Evolutionary conservation across 2,888 invertebrate species (phyloP), one percentile per base, ranked within the genome.

Genomic region (Meganola albula): DNA sequence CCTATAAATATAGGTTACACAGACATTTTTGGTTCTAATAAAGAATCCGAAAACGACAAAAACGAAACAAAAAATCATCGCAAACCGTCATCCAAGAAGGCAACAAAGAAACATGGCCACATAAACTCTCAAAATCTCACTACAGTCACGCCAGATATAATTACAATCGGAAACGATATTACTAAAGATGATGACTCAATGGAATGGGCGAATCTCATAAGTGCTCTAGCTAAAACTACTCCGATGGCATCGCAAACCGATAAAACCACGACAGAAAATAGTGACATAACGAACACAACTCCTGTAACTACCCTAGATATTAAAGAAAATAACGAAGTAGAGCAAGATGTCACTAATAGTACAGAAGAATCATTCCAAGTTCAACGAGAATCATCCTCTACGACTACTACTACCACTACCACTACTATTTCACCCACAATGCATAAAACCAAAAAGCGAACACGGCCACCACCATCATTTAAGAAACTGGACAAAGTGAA

Each of bases 201-300:
- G 53, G 58, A 74, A 37, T 83, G 82, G 82, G 74, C 74, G 4
- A 76, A 74, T 34, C 36, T 79, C 41, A 53, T 85, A 33, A 68
- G 74, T 27, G 76, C 79, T 10, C 78, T 83, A 43, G 63, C 69
- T 13, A 79, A 74, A 61, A 84, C 83, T 4, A 79, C 80, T n/a
- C 83, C 83, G 5, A 76, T 79, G 73, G 64, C 54, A 10, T 56
- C 70, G 1, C 52, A 70, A 16, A 74, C 60, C 40, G 62, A 61
- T 9, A 63, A 51, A 16, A 59, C 36, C 12, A 44, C 44, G 10
- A 66, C 63, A 48, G 63, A 45, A 12, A 67, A 54, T 6, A 58
- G 61, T 4, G 30, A 46, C 12, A 26, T 45, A n/a, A 39, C 53
- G 2, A 48, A 57, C 5, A 53, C 58, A 16, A 55, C 65, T 6